phyloP scores from a whole-genome alignment of 2,797 vertebrate genomes.

The Mus spretus region DNA sequence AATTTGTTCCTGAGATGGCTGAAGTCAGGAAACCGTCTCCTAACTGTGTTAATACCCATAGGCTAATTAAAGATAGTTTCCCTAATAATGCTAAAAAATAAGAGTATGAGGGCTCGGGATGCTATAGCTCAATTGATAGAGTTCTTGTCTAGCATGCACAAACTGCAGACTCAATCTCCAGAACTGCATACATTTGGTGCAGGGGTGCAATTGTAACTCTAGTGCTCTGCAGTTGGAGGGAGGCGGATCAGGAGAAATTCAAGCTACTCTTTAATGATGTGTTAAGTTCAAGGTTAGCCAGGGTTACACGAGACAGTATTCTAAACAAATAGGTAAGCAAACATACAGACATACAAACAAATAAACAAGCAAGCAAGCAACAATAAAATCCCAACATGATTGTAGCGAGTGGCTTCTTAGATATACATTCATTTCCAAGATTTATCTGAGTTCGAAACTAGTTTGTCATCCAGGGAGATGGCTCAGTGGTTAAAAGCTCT shows the following conservation, averaged over 20 bases:
- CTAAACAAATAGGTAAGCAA: not conserved
- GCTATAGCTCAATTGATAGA: not conserved
- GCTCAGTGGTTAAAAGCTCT: not conserved
- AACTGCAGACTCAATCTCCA: not conserved
- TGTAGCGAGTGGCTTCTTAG: conserved; percentile 21
- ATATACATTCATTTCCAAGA: not conserved
- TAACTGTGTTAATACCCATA: not conserved
- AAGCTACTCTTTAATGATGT: not conserved
- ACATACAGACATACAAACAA: not conserved
- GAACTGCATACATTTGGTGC: too few species aligned
- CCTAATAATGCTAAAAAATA: conserved; percentile 39
- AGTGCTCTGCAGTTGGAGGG: not conserved
- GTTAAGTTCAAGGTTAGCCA: not conserved
- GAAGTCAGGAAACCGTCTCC: not conserved
- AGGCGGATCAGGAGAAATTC: not conserved
- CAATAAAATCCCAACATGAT: not conserved
- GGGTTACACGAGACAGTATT: too few species aligned
- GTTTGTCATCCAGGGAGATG: not conserved
- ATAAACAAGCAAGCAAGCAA: not conserved
- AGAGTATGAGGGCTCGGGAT: not conserved
- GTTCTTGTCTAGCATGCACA: not conserved
- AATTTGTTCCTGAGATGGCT: not conserved
- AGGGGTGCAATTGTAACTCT: not conserved
- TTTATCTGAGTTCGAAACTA: conserved; percentile 38
- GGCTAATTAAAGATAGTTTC: not conserved